Conservation (phyloP, 2,113 vertebrate species). For the Saiga tatarica region DNA sequence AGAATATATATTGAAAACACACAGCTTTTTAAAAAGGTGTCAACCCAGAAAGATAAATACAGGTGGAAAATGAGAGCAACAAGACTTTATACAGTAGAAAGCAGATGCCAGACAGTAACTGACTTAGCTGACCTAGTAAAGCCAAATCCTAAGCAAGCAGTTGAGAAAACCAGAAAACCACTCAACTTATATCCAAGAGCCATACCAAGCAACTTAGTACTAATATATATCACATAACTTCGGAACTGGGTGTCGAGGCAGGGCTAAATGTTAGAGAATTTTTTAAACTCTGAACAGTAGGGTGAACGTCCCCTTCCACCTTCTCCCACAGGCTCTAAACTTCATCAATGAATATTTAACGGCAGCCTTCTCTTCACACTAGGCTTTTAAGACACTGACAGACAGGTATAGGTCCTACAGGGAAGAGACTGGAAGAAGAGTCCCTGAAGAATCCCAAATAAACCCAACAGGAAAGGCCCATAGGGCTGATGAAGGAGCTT, state of each 20-base stretch:
- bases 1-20: background rate
- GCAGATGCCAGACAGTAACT: background rate
- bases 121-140: background rate
- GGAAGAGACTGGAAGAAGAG: background rate
- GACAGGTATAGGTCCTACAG: background rate
- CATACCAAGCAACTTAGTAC: background rate
- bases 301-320: background rate
- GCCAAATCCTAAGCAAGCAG: background rate
- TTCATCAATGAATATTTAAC: background rate
- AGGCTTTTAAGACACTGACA: background rate
- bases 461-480: background rate
- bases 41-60: background rate
- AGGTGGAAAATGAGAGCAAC: background rate
- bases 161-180: background rate
- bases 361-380: background rate
- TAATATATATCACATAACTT: background rate
- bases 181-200: background rate
- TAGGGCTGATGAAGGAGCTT: background rate
- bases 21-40: background rate
- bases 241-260: background rate
- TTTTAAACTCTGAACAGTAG: background rate
- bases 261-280: background rate
- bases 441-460: background rate
- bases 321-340: background rate
- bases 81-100: background rate